These are phyloP conservation scores for Gandaritis pyraliata DNA, from an alignment of 2,888 invertebrate genomes.

Conservation along the genomic window DNA sequence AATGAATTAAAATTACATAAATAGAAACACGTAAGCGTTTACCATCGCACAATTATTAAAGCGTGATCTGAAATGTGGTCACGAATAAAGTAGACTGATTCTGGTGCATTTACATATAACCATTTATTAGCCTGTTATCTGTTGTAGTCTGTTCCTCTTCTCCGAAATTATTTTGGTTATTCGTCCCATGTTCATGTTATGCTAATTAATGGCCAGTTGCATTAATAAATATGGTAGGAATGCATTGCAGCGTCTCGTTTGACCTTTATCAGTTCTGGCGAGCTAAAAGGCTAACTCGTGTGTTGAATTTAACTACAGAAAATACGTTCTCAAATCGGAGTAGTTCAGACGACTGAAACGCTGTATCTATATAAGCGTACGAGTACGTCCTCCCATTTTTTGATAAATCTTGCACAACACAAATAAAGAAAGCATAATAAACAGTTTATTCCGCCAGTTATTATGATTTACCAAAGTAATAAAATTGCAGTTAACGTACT, in stretches of 20 bases:
- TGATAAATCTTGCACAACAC: slow-evolving; percentile 1
- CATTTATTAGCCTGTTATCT: slow-evolving; percentile 1
- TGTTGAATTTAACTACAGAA: too few relatives aligned
- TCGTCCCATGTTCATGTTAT: slow-evolving; percentile 12
- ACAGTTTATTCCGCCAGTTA: slow-evolving; percentile 41
- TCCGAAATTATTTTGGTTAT: slow-evolving; percentile 16
- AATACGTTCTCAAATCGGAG: too few relatives aligned
- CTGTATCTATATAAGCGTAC: too few relatives aligned
- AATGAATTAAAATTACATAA: too few relatives aligned
- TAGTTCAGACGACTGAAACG: too few relatives aligned
- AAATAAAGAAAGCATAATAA: slow-evolving; percentile 19
- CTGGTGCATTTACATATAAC: slow-evolving; percentile 8
- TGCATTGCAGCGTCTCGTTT: slow-evolving; percentile 9
- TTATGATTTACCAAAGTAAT: slow-evolving; percentile 52
- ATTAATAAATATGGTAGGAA: slow-evolving; percentile 12
- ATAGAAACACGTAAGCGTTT: too few relatives aligned
- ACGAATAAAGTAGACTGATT: neutral
- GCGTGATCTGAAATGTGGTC: neutral
- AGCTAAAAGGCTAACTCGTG: neutral
- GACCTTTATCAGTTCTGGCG: slow-evolving; percentile 19
- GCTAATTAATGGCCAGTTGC: slow-evolving; percentile 18
- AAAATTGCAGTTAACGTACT: slow-evolving; percentile 54
- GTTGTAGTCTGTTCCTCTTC: slow-evolving; percentile 31
- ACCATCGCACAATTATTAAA: too few relatives aligned
- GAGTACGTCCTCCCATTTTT: neutral